Conservation (phyloP, 1,140 invertebrate genomes). For the Drosophila varians region DNA sequence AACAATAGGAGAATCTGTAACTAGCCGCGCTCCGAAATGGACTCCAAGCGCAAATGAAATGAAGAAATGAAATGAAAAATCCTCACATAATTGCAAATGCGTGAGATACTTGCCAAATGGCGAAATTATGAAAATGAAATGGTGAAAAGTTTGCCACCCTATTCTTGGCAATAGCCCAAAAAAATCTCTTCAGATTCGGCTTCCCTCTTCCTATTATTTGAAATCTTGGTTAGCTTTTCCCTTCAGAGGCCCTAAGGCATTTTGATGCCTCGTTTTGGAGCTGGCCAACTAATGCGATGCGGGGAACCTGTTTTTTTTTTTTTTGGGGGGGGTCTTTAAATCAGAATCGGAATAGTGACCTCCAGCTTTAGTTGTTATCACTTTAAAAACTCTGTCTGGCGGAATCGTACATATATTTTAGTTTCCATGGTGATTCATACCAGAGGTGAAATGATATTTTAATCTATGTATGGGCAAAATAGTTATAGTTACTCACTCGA, state of each 20-base stretch:
- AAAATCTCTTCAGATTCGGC: slow-evolving; percentile 14
- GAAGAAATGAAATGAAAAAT: slow-evolving; percentile 70
- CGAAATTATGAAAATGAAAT: slow-evolving; percentile 76
- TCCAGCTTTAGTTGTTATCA: neutral
- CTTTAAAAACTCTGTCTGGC: neutral
- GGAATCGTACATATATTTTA: neutral
- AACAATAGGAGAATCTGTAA: slow-evolving; percentile 56
- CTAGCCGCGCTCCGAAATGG: slow-evolving; percentile 45
- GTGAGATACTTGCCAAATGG: slow-evolving; percentile 79
- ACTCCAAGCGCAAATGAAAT: slow-evolving; percentile 51
- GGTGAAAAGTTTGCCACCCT: slow-evolving; percentile 33
- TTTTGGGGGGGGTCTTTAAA: neutral
- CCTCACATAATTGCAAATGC: slow-evolving; percentile 79
- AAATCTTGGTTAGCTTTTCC: slow-evolving; percentile 54
- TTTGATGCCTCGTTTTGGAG: slow-evolving; percentile 57
- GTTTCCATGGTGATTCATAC: neutral
- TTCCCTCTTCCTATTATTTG: neutral
- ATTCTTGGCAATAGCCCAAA: neutral
- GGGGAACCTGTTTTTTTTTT: neutral
- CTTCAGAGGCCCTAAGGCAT: slow-evolving; percentile 43
- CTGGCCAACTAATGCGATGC: slow-evolving; percentile 21
- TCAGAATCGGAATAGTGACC: neutral
- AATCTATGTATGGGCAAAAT: no score
- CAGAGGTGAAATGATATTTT: neutral
- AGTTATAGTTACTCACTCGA: neutral